Conservation (phyloP, 1,140 invertebrate genomes). For the Lycorma delicatula region DNA sequence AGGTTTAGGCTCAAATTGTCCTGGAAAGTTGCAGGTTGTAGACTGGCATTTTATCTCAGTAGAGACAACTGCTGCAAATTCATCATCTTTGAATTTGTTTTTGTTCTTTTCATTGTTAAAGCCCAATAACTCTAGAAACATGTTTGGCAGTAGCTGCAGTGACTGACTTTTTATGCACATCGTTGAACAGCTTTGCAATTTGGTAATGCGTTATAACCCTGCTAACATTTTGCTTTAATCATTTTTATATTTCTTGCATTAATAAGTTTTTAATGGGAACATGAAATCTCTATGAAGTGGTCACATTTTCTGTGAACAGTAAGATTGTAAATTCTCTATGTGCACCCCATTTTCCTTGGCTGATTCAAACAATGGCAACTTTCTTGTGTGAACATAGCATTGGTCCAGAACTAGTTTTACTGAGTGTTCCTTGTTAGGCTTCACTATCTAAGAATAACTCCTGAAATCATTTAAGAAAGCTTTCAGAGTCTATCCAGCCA, state of each 20-base stretch:
- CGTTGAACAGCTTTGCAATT: slow-evolving; percentile 27
- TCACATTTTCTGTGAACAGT: slow-evolving; percentile 29
- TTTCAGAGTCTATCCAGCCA: slow-evolving; percentile 36
- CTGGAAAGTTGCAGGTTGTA: too few relatives aligned
- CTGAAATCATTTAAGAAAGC: slow-evolving; percentile 17
- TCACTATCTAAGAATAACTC: slow-evolving; percentile 23
- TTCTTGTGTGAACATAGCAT: slow-evolving; percentile 32
- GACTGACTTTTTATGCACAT: too few relatives aligned
- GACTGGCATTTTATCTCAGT: too few relatives aligned
- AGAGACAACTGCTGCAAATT: too few relatives aligned
- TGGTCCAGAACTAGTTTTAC: slow-evolving; percentile 34
- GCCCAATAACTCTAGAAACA: too few relatives aligned
- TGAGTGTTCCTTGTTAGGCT: slow-evolving; percentile 28
- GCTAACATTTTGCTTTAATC: slow-evolving; percentile 34
- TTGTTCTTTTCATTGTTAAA: too few relatives aligned
- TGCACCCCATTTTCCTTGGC: slow-evolving; percentile 25
- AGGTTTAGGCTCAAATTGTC: too few relatives aligned
- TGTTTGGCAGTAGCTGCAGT: too few relatives aligned
- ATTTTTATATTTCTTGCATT: slow-evolving; percentile 33
- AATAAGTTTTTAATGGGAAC: slow-evolving; percentile 21
- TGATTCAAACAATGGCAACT: slow-evolving; percentile 30
- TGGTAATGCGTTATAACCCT: slow-evolving; percentile 29
- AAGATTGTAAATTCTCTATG: slow-evolving; percentile 31
- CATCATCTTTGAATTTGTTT: too few relatives aligned
- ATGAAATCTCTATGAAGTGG: slow-evolving; percentile 33